Evolutionary conservation across 2,888 invertebrate genomes (phyloP), one percentile per base, ranked within the genome.

Genomic region (Luperina testacea): DNA sequence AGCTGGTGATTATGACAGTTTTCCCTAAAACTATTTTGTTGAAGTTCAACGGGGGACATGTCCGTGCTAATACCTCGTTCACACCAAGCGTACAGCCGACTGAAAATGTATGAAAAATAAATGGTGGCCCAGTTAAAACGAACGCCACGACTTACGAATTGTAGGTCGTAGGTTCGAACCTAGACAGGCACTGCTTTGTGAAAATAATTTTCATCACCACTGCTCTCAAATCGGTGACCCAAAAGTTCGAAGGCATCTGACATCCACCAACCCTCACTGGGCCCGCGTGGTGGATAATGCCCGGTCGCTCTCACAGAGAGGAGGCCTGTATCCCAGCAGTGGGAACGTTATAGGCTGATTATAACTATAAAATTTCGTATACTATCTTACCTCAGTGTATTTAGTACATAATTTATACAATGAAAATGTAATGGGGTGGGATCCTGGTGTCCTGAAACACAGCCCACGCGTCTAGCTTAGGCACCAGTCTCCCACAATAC

Each of bases 1-100:
- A 51, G 42, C 3, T 6, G 48, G 20, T 82, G 48, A 82, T 75
- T 64, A 11, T 42, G 24, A 24, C 24, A 59, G 24, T 38, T 24
- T 15, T 0, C 15, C 5, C 2, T 38, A 20, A n/a, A 63, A 38
- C 0, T 11, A n/a, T n/a, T 11, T 71, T 38, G 8, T 24, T 70
- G n/a, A n/a, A 38, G 24, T 38, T 24, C 8, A 8, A 27, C 3
- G 8, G 32, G 17, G 13, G 17, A 15, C 2, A 15, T 53, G 24
- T 24, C 51, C 8, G 5, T 24, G 15, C 13, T 32, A 13, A 8
- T 13, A 7, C 8, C 13, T 8, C 32, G 20, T 48, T 20, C 7
- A 20, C 27, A 48, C 7, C 48, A 27, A 20, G 3, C 17, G 7
- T 11, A 27, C 13, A 11, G 20, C 27, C 20, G 27, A 27, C 1